A percentile compares a stretch with the other conserved stretches of the same genome.
Evolutionary conservation across 2,797 vertebrate species (phyloP).

Genomic region (Etheostoma perlongum): DNA sequence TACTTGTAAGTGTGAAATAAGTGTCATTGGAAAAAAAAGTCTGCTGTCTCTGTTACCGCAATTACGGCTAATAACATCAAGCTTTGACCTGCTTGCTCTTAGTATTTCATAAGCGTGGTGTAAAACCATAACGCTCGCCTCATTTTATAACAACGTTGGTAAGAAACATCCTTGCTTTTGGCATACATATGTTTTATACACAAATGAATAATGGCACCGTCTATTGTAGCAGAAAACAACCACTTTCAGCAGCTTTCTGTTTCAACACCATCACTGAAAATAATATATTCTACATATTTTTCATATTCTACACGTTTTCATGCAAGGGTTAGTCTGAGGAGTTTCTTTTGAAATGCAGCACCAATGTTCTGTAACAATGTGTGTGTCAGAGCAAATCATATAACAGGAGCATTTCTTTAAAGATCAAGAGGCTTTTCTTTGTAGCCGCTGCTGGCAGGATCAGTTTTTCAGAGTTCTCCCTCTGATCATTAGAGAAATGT

Average conservation of each 20-base stretch:
- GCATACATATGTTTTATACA: background rate
- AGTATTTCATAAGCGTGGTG: background rate
- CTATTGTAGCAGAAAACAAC: background rate
- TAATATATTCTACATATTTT: background rate
- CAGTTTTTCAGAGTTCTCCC: background rate
- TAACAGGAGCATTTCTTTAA: constrained; percentile 7
- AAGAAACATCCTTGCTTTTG: constrained; percentile 2
- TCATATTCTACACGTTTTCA: background rate
- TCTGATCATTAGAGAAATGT: constrained; percentile 7
- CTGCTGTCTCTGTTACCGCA: constrained; percentile 2
- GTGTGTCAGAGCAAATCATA: background rate
- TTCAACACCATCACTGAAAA: background rate
- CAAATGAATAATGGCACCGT: background rate
- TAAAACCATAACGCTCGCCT: constrained; percentile 1
- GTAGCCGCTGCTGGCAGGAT: constrained; percentile 1
- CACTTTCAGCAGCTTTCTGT: background rate
- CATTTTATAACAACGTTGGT: constrained; percentile 9
- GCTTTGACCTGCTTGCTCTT: background rate
- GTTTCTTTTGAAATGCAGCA: constrained; percentile 16
- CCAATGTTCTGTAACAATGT: background rate
- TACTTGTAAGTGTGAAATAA: no score
- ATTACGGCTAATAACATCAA: background rate
- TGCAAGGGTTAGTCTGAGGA: background rate
- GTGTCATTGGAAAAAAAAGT: background rate
- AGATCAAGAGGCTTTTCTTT: constrained; percentile 14